These are phyloP conservation scores for Thymallus thymallus DNA, from an alignment of 2,113 vertebrate species.

Conservation along the genomic window DNA sequence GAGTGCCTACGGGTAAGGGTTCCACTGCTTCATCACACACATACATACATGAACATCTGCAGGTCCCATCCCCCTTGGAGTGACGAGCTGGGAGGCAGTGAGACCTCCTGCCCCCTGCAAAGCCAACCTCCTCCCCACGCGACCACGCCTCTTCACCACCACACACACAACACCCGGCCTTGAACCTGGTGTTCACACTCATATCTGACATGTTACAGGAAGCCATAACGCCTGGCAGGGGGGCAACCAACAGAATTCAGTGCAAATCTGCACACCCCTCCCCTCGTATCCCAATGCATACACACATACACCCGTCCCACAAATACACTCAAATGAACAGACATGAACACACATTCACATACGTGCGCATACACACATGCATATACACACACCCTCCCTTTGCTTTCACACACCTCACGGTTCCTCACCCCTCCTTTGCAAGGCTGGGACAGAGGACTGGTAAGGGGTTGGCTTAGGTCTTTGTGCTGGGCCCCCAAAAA, in stretches of 20 bases:
- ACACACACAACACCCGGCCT: slow-evolving; percentile 62
- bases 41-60: slow-evolving; percentile 88
- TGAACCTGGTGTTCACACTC: slow-evolving; percentile 93
- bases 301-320: slow-evolving; percentile 22
- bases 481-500: slow-evolving; percentile 70
- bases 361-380: background rate
- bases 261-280: slow-evolving; percentile 72
- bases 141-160: slow-evolving; percentile 31
- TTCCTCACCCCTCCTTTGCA: slow-evolving; percentile 76
- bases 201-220: slow-evolving; percentile 95
- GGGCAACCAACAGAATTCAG: slow-evolving; percentile 88
- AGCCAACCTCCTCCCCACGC: slow-evolving; percentile 57
- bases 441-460: slow-evolving; percentile 78
- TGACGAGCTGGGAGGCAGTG: slow-evolving; percentile 84
- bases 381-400: slow-evolving; percentile 10
- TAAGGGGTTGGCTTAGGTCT: slow-evolving; percentile 85
- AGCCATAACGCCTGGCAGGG: slow-evolving; percentile 86
- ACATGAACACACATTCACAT: slow-evolving; percentile 12
- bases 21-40: background rate
- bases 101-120: slow-evolving; percentile 95
- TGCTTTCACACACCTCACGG: slow-evolving; percentile 84
- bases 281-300: slow-evolving; percentile 30
- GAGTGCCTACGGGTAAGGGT: slow-evolving; percentile 13
- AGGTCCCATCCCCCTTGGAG: slow-evolving; percentile 76
- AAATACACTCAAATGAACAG: slow-evolving; percentile 23